Evolutionary conservation across 2,797 vertebrate genomes (phyloP).

Genomic region (Takifugu rubripes): DNA sequence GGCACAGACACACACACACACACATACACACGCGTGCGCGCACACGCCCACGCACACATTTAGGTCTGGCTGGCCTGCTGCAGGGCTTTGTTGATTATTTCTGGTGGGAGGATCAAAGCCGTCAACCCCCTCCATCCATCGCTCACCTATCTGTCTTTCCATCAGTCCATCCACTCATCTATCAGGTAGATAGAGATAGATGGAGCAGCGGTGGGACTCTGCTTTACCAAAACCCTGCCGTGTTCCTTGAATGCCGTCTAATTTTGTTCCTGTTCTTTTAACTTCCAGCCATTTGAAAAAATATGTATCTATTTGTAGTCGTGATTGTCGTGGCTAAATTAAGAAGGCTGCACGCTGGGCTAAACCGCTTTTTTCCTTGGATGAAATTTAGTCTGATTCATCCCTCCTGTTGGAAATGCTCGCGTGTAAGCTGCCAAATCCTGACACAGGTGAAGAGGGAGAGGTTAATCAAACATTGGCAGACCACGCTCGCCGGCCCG

Average conservation of each 20-base stretch:
- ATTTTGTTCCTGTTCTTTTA: too few species aligned
- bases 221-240: neutral
- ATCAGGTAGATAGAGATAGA: constrained; percentile 1
- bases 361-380: neutral
- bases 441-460: neutral
- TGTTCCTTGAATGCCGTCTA: neutral
- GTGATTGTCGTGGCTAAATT: too few species aligned
- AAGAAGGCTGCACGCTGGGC: neutral
- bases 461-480: neutral
- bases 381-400: neutral
- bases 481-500: too few species aligned
- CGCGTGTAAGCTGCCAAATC: too few species aligned
- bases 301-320: too few species aligned
- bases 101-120: constrained; percentile 79
- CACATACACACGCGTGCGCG: constrained; percentile 23
- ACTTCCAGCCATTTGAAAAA: too few species aligned
- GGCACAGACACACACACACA: constrained; percentile 26
- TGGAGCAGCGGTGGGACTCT: too few species aligned
- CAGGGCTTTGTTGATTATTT: constrained; percentile 81
- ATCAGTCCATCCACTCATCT: constrained; percentile 10
- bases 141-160: constrained; percentile 27
- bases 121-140: constrained; percentile 26
- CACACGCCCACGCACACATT: constrained; percentile 35
- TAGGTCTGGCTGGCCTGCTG: constrained; percentile 50
- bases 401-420: too few species aligned